phyloP scores from a whole-genome alignment of 2,797 vertebrate genomes.

The Peromyscus eremicus region DNA sequence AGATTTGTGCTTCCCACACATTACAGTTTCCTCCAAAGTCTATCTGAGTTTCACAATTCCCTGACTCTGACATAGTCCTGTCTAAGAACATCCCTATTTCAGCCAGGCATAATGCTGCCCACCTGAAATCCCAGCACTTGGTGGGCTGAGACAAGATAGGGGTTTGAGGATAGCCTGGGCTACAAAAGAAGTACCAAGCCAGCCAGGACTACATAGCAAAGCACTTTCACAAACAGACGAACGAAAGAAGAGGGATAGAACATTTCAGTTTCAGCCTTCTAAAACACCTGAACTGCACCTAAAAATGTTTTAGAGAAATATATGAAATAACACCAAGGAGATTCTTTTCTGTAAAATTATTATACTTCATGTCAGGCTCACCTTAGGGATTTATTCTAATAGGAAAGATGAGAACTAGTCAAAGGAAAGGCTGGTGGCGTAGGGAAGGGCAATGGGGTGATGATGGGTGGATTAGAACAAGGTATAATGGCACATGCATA shows the following conservation, averaged over 20 bases:
- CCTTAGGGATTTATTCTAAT: not conserved
- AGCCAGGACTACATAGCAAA: not conserved
- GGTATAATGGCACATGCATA: too few species aligned
- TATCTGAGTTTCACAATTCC: not conserved
- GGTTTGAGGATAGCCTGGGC: not conserved
- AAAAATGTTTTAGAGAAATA: constrained; percentile 24
- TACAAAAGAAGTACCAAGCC: not conserved
- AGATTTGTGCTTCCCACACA: not conserved
- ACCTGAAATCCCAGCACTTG: not conserved
- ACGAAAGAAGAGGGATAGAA: not conserved
- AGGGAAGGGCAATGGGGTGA: not conserved
- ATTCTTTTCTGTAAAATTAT: not conserved
- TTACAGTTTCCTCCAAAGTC: not conserved
- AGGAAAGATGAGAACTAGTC: not conserved
- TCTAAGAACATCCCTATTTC: constrained; percentile 20
- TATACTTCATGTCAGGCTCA: not conserved
- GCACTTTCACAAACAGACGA: not conserved
- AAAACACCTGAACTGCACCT: not conserved
- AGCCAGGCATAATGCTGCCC: not conserved
- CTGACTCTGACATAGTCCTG: constrained; percentile 17
- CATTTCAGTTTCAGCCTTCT: not conserved
- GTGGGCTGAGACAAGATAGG: not conserved
- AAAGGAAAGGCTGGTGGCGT: not conserved
- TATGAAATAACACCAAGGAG: not conserved
- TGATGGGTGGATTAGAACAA: not conserved